Conservation (phyloP, 2,113 vertebrate genomes). For the Stigmatopora nigra region DNA sequence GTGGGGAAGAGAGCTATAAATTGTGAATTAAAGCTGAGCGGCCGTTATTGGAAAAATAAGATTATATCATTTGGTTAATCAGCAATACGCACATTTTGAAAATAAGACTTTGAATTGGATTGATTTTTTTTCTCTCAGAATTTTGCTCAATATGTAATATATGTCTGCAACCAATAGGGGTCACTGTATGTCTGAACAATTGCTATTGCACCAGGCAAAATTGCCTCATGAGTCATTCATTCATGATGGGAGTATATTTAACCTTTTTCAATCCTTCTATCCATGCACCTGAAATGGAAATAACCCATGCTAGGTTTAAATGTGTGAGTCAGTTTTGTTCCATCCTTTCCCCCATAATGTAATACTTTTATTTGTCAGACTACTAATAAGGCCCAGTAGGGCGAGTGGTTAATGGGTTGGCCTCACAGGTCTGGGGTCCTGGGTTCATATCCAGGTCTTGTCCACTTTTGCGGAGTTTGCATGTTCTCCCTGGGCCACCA, state of each 20-base stretch:
- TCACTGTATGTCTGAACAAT: slow-evolving; percentile 41
- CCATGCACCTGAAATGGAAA: not conserved
- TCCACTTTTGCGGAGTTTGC: too few species aligned
- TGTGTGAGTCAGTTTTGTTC: too few species aligned
- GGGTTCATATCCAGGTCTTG: too few species aligned
- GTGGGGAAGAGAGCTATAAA: slow-evolving; percentile 13
- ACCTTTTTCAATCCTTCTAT: not conserved
- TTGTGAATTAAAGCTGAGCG: slow-evolving; percentile 41
- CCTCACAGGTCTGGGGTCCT: too few species aligned
- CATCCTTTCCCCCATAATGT: too few species aligned
- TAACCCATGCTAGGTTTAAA: too few species aligned
- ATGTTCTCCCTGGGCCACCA: too few species aligned
- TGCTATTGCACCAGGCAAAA: slow-evolving; percentile 25
- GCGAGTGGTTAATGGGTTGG: too few species aligned
- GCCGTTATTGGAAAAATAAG: not conserved
- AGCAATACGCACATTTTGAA: not conserved
- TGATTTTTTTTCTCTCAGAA: too few species aligned
- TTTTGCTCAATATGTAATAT: slow-evolving; percentile 16
- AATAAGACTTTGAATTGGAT: not conserved
- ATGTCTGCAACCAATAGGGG: slow-evolving; percentile 31
- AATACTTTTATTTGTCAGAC: too few species aligned
- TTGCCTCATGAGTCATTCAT: slow-evolving; percentile 42
- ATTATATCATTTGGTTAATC: not conserved
- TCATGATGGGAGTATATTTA: slow-evolving; percentile 22
- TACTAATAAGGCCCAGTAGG: not conserved